Percentiles rank a stretch among this genome's conserved stretches.
Evolutionary conservation across 2,888 invertebrate genomes (phyloP).

Genomic region (Unio delphinus): DNA sequence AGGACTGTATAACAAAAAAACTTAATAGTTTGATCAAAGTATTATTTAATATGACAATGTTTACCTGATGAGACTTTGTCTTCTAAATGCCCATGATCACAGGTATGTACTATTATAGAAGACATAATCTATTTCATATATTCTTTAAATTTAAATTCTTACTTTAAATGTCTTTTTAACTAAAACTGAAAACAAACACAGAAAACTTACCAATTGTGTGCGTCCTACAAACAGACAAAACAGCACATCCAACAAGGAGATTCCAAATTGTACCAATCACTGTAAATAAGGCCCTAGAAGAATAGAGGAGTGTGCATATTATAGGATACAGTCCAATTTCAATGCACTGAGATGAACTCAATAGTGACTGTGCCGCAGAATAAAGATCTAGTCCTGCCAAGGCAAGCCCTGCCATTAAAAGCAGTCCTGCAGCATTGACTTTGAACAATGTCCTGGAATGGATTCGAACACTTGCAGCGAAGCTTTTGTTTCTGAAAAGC

Average conservation of each 20-base stretch:
- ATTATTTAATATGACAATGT: no score
- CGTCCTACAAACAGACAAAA: constrained; percentile 72
- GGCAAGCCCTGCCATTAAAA: constrained; percentile 55
- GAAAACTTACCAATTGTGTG: constrained; percentile 71
- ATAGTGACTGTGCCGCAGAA: constrained; percentile 17
- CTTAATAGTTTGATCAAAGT: no score
- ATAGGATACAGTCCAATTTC: constrained; percentile 46
- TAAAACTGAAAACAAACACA: constrained; percentile 1
- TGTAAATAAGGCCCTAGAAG: constrained; percentile 64
- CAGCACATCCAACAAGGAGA: constrained; percentile 68
- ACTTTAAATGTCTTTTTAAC: no score
- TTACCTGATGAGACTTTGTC: no score
- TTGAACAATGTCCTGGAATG: constrained; percentile 72
- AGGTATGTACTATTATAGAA: no score
- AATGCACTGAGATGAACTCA: constrained; percentile 53
- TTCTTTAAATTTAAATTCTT: no score
- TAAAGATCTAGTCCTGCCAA: constrained; percentile 40
- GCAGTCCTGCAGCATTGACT: constrained; percentile 65
- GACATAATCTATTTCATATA: no score
- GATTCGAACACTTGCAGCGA: constrained; percentile 69
- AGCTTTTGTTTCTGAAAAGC: constrained; percentile 67
- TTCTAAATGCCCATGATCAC: no score
- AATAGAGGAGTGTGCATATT: constrained; percentile 64
- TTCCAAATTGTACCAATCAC: constrained; percentile 71
- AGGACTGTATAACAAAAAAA: no score